phyloP scores from a whole-genome alignment of 2,113 vertebrate species.

The Etheostoma spectabile region DNA sequence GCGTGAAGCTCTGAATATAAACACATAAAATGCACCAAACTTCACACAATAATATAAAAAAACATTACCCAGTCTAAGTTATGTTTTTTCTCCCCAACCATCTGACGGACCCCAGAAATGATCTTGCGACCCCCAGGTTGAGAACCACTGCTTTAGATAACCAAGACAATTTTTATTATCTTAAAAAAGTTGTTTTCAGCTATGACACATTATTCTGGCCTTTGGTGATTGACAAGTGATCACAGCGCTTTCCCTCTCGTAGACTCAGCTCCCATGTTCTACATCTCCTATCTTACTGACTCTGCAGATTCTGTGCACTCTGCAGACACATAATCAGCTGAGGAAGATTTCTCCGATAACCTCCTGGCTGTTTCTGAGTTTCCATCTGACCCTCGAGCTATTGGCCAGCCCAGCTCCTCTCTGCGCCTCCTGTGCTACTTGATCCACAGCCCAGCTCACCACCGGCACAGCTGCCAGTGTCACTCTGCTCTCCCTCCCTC shows the following conservation, averaged over 20 bases:
- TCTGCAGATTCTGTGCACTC: slow-evolving; percentile 42
- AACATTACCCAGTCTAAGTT: too few species aligned
- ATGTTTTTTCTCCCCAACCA: too few species aligned
- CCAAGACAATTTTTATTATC: neutral
- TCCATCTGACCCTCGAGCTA: slow-evolving; percentile 43
- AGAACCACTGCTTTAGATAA: neutral
- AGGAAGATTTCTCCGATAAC: slow-evolving; percentile 33
- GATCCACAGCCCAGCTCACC: slow-evolving; percentile 60
- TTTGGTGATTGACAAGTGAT: slow-evolving; percentile 26
- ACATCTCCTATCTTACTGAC: slow-evolving; percentile 22
- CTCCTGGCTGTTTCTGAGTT: slow-evolving; percentile 33
- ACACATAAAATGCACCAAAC: too few species aligned
- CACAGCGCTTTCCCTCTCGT: slow-evolving; percentile 6
- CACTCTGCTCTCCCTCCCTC: slow-evolving; percentile 62
- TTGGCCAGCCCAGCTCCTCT: slow-evolving; percentile 30
- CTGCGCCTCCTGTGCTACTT: slow-evolving; percentile 67
- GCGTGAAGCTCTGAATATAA: too few species aligned
- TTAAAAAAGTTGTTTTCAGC: slow-evolving; percentile 11
- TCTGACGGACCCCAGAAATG: too few species aligned
- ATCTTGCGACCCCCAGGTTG: too few species aligned
- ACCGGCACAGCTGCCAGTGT: slow-evolving; percentile 73
- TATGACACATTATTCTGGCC: slow-evolving; percentile 6
- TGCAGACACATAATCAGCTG: slow-evolving; percentile 54
- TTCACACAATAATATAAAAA: too few species aligned
- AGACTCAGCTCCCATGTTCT: slow-evolving; percentile 12